Base-by-base conservation (phyloP, 2,797 vertebrate species). In the Clarias platycephalus region DNA sequence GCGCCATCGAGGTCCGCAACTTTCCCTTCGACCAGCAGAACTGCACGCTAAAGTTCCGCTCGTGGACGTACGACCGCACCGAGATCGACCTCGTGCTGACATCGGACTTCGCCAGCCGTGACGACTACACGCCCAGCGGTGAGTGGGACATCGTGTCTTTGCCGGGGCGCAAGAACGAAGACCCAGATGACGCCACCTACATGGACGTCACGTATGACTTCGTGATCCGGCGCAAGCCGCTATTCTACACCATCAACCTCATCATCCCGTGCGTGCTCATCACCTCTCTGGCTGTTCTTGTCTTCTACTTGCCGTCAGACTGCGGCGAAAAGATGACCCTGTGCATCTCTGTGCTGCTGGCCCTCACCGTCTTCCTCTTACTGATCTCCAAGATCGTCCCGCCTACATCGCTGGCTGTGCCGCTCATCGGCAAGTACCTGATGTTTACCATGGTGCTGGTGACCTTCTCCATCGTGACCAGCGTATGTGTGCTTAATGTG, bases 11-110 rank as follows among this genome's bases (percentile, higher is more conserved):
- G 88, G 95, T 96, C 82, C 93, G 94, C 87, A 92, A 95, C 90
- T 96, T 96, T 85, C 95, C 95, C 55, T 96, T 96, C 5, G 95
- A 96, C 91, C 94, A 95, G 85, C 95, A 96, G 90, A 96, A 96
- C 92, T 96, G 95, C 89, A 95, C 95, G 0, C 92, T 96, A 68
- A 96, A 95, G 90, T 96, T 96, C 83, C 94, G 95, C 77, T 96
- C 95, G 3, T 96, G 95, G 95, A 96, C 95, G 0, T 96, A 96
- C 4, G 95, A 95, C 91, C 93, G 93, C 91, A 95, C 95, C 0
- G 95, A 96, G 77, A 83, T 96, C 53, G 95, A 96, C 86, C 91
- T 96, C 0, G 91, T 94, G 77, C 93, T 96, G 86, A 94, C 91
- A 0, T 95, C 94, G 0, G 95, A 96, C 89, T 95, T 93, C 5